These are phyloP conservation scores for Thamnophis elegans DNA, from an alignment of 2,797 vertebrate genomes.

Conservation along the genomic window DNA sequence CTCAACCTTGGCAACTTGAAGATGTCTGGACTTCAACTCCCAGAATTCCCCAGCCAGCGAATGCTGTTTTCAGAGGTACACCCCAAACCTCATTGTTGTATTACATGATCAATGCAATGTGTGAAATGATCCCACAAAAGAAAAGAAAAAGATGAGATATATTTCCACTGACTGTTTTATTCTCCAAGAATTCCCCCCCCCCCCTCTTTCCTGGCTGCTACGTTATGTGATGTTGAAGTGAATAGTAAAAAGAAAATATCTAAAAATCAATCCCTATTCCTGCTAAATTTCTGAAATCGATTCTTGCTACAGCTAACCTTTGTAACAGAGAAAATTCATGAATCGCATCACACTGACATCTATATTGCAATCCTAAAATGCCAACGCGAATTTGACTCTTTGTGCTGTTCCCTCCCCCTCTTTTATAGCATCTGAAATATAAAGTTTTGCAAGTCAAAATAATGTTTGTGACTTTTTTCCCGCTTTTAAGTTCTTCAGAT, in stretches of 20 bases:
- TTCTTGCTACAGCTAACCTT: conserved; percentile 22
- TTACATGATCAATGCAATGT: not conserved
- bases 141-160: conserved; percentile 24
- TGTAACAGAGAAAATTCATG: not conserved
- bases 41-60: too few species aligned
- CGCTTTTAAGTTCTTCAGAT: not conserved
- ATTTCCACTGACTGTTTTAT: conserved; percentile 1
- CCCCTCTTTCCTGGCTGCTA: not conserved
- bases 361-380: not conserved
- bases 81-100: not conserved
- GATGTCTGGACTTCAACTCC: too few species aligned
- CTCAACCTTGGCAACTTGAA: too few species aligned
- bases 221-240: not conserved
- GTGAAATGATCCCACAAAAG: not conserved
- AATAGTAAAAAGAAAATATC: not conserved
- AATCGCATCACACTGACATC: not conserved
- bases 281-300: not conserved
- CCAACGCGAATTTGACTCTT: not conserved
- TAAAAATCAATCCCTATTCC: not conserved
- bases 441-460: not conserved
- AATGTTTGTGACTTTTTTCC: not conserved
- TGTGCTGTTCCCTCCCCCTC: not conserved
- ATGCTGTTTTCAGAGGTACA: not conserved
- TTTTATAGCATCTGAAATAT: not conserved
- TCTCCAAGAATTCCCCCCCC: not conserved